Evolutionary conservation across 2,113 vertebrate species (phyloP), one percentile per base, ranked within the genome.

Genomic region (Paraplagusia blochii): DNA sequence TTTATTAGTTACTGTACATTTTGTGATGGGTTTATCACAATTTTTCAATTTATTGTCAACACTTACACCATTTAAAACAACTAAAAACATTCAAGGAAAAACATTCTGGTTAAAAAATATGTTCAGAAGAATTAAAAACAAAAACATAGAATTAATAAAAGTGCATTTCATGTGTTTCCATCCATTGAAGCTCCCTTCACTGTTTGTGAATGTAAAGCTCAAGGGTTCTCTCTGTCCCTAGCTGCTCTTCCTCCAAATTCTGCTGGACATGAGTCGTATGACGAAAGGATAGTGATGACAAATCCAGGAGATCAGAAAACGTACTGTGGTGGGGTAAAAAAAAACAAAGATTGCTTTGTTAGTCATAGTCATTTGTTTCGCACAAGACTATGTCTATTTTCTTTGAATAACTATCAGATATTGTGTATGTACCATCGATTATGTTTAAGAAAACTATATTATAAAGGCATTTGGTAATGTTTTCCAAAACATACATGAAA

Each of bases 241-340:
- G 76, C 12, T 79, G 48, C 7, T 86, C 74, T 57, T 90, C 90
- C 54, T 88, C 89, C 11, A 54, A 11, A 7, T 69, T 59, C 53
- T 82, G 87, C 64, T 88, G 83, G n/a, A 75, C 55, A n/a, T 82
- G 63, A 52, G 88, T 82, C 0, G 84, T 86, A 63, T 94, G 91
- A 43, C 86, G 90, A 68, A 80, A 90, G 4, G 82, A 84, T 72
- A 92, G 60, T 0, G 78, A 91, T 0, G 91, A 91, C 60, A 95
- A 74, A 58, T 94, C 88, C 77, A 72, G 49, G 15, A 89, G 79
- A 34, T 84, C 85, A 0, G 84, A 84, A 63, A 78, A 79, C 1
- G 71, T 6, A 9, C 89, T 90, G 4, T 6, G 52, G 16, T n/a
- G 53, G 48, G 38, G 44, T 34, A 46, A 33, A 29, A 1, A 11